A percentile compares a stretch with the other conserved stretches of the same genome.
These are phyloP conservation scores for Drosophila elegans DNA, from an alignment of 1,140 invertebrate genomes.

Conservation along the genomic window DNA sequence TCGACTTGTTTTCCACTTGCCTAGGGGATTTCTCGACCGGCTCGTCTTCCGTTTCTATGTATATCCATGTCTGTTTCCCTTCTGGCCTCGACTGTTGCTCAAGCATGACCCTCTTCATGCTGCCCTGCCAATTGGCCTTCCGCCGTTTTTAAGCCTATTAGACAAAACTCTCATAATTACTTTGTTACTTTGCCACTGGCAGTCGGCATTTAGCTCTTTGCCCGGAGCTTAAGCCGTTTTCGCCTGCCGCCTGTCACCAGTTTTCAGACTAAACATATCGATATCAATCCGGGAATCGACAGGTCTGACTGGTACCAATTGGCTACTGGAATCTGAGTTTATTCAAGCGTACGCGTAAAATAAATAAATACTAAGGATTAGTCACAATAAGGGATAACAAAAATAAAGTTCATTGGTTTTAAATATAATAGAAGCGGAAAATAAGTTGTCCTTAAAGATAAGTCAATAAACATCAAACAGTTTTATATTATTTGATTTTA, in stretches of 20 bases:
- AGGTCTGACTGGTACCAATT: constrained; percentile 1
- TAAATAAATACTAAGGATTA: not conserved
- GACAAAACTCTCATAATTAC: constrained; percentile 77
- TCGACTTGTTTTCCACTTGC: constrained; percentile 41
- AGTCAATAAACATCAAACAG: no score
- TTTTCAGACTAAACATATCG: constrained; percentile 35
- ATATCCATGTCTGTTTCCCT: constrained; percentile 19
- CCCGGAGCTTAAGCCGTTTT: constrained; percentile 10
- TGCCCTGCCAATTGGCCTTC: constrained; percentile 35
- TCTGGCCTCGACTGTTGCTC: constrained; percentile 38
- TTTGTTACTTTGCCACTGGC: constrained; percentile 56
- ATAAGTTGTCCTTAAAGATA: no score
- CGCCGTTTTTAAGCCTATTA: constrained; percentile 78
- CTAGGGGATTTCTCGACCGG: constrained; percentile 12
- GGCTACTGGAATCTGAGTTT: constrained; percentile 14
- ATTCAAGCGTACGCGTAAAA: not conserved
- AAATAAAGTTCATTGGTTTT: not conserved
- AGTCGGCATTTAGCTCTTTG: constrained; percentile 21
- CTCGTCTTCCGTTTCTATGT: constrained; percentile 28
- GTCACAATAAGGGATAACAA: not conserved
- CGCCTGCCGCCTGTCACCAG: constrained; percentile 15
- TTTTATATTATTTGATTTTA: no score
- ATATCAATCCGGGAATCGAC: constrained; percentile 30
- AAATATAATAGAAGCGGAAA: no score
- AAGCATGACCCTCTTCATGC: constrained; percentile 63